Evolutionary conservation across 2,888 invertebrate species (phyloP).

Genomic region (Drosophila rubida): DNA sequence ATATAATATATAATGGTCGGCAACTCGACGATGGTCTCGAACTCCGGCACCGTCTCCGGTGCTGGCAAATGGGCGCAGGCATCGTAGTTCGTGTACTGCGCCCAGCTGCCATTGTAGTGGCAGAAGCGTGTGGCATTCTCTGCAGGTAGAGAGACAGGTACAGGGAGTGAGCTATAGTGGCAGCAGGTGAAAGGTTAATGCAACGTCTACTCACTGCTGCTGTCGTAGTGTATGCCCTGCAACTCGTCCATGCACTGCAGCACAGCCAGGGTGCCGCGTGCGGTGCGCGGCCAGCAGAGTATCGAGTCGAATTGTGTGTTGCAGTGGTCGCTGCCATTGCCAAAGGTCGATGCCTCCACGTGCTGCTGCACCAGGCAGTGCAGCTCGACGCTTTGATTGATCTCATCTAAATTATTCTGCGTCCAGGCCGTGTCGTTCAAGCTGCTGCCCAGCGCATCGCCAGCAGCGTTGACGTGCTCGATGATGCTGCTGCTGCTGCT

Average conservation of each 20-base stretch:
- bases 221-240: slow-evolving; percentile 92
- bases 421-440: slow-evolving; percentile 51
- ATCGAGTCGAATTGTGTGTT: slow-evolving; percentile 90
- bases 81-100: slow-evolving; percentile 90
- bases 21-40: slow-evolving; percentile 88
- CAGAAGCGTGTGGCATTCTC: slow-evolving; percentile 95
- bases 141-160: slow-evolving; percentile 83
- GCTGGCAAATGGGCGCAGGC: slow-evolving; percentile 87
- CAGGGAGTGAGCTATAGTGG: background rate
- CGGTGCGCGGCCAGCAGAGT: slow-evolving; percentile 94
- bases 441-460: slow-evolving; percentile 49
- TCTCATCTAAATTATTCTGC: slow-evolving; percentile 72
- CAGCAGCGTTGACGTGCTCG: slow-evolving; percentile 16
- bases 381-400: slow-evolving; percentile 83
- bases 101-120: slow-evolving; percentile 92
- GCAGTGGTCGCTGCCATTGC: slow-evolving; percentile 86
- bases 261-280: slow-evolving; percentile 88
- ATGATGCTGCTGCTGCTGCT: slow-evolving; percentile 27
- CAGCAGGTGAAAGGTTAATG: slow-evolving; percentile 10
- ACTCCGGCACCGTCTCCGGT: slow-evolving; percentile 86
- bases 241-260: slow-evolving; percentile 93
- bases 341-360: slow-evolving; percentile 77
- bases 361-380: slow-evolving; percentile 83
- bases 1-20: slow-evolving; percentile 92
- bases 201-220: slow-evolving; percentile 90